Percentiles rank a stretch among this genome's conserved stretches.
phyloP scores from a whole-genome alignment of 2,113 vertebrate species.

The Cyrtonyx montezumae region DNA sequence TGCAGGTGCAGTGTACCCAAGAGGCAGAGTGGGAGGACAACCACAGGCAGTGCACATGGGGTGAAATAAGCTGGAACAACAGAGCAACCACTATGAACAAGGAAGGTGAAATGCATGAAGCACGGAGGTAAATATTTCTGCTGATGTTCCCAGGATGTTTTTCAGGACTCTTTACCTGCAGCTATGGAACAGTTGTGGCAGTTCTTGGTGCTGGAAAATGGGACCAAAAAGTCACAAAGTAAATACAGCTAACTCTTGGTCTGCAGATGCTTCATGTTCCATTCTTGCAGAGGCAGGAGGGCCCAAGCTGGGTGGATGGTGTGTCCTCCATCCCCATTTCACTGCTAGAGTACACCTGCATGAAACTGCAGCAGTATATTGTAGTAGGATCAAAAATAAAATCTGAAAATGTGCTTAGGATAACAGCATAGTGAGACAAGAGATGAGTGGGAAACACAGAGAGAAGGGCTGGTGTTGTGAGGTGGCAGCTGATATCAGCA shows the following conservation, averaged over 20 bases:
- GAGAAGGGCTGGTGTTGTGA: background rate
- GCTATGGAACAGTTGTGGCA: background rate
- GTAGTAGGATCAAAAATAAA: background rate
- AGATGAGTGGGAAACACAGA: background rate
- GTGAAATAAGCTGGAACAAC: background rate
- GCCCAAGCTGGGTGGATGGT: background rate
- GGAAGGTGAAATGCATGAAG: background rate
- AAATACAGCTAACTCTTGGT: background rate
- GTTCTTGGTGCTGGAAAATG: background rate
- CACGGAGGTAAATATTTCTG: background rate
- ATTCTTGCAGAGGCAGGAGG: background rate
- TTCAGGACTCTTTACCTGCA: background rate
- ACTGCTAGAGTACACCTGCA: background rate
- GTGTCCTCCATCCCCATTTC: background rate
- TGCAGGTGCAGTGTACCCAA: background rate
- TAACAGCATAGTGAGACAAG: rapidly evolving
- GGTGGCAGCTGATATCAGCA: background rate
- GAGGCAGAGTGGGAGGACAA: background rate
- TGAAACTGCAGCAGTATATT: background rate
- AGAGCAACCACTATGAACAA: background rate
- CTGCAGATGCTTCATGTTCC: background rate
- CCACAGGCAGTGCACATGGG: background rate
- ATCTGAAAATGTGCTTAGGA: background rate
- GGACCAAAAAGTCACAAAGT: background rate
- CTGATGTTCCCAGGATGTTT: background rate